Evolutionary conservation across 2,113 vertebrate species (phyloP), one percentile per base, ranked within the genome.

Genomic region (Pseudonaja textilis): DNA sequence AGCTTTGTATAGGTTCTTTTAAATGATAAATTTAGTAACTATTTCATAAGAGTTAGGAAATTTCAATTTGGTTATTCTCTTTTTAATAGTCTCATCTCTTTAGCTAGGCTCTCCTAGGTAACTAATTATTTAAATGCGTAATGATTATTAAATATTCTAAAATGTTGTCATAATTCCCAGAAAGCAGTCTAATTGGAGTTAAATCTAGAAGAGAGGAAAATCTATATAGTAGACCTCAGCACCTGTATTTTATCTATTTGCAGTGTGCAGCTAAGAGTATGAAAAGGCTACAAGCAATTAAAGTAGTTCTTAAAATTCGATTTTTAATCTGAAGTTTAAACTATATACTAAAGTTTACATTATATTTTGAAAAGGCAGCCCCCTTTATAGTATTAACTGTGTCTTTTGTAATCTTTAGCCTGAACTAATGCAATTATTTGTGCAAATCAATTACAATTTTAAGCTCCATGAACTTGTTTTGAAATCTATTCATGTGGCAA

Each of bases 181-280:
- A 45, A 93, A 69, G 93, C 92, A 93, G 94, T 95, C 0, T 94
- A 95, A 95, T 94, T 64, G 94, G 95, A 59, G 26, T 94, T 93
- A 91, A 89, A 61, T 87, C 50, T 93, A 86, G 93, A 91, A 34
- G 55, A 81, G 87, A 0, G 0, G 94, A 90, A 91, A 11, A 81
- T 74, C n/a, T 20, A 34, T 0, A 0, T 74, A 20, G 7, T 20
- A 47, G 89, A 91, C 88, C 45, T 23, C 90, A 50, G 45, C 88
- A 92, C 69, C 34, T 90, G 59, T 45, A 9, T 2, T 1, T 92
- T 64, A 69, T 95, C 64, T 47, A 6, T 86, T 93, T 55, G 89
- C 87, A 95, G 25, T 9, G 91, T 47, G 90, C 47, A 90, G 88
- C 50, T 52, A 92, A 22, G 93, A 90, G 59, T 39, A 47, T 61